Evolutionary conservation across 2,113 vertebrate species (phyloP).

Genomic region (Aegithalos caudatus): DNA sequence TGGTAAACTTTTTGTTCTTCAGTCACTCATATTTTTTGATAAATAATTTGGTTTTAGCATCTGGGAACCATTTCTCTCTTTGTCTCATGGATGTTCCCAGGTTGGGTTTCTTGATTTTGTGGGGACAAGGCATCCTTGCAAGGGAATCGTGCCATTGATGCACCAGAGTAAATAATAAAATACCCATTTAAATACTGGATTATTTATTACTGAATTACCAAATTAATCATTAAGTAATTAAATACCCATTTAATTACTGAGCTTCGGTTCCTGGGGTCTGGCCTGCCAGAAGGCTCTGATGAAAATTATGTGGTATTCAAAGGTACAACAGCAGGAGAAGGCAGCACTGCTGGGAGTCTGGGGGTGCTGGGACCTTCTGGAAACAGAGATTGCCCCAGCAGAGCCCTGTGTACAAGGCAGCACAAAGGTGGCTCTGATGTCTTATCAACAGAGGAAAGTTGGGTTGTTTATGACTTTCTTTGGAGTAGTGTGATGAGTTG

Average conservation of each 20-base stretch:
- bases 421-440: background rate
- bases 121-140: background rate
- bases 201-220: background rate
- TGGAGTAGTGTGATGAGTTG: background rate
- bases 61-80: background rate
- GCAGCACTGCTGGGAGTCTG: rapidly evolving
- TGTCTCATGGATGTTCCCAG: background rate
- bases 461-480: background rate
- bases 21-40: background rate
- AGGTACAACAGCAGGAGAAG: background rate
- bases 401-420: background rate
- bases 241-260: background rate
- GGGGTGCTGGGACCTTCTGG: background rate
- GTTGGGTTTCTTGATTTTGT: background rate
- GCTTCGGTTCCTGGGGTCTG: background rate
- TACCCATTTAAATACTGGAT: background rate
- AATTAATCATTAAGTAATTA: background rate
- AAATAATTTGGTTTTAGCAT: background rate
- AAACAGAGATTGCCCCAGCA: background rate
- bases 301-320: background rate
- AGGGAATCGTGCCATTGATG: background rate
- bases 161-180: background rate
- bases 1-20: background rate
- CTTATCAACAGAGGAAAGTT: background rate
- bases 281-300: background rate